A percentile compares a stretch with the other conserved stretches of the same genome.
These are phyloP conservation scores for Dromaius novaehollandiae DNA, from an alignment of 2,113 vertebrate species.

Conservation along the genomic window DNA sequence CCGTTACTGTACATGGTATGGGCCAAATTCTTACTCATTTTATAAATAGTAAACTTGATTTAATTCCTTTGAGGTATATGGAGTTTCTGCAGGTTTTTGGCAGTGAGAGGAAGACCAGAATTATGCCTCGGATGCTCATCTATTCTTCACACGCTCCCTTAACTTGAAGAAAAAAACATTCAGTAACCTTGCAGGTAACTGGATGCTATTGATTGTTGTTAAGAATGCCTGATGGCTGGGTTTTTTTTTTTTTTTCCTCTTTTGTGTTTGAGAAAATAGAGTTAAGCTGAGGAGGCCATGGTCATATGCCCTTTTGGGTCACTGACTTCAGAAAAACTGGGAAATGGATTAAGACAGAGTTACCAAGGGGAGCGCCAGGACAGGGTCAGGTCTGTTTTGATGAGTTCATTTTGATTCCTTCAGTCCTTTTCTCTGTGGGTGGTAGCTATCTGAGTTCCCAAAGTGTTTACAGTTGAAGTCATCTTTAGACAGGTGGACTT, in stretches of 20 bases:
- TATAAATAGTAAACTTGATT: background rate
- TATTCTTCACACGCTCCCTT: background rate
- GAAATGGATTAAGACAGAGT: background rate
- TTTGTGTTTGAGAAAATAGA: background rate
- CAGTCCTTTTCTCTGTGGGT: conserved; percentile 32
- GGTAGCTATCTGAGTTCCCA: background rate
- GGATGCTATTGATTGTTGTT: background rate
- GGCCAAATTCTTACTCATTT: background rate
- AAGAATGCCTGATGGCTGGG: background rate
- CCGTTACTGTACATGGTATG: background rate
- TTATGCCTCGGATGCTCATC: background rate
- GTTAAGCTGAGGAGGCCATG: background rate
- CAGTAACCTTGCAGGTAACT: background rate
- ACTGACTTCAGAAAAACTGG: background rate
- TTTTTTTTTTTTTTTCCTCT: background rate
- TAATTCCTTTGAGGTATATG: background rate
- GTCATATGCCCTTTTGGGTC: background rate
- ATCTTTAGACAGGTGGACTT: conserved; percentile 51
- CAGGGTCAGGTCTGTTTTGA: conserved; percentile 32
- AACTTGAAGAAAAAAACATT: background rate
- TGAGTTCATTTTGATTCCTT: conserved; percentile 16
- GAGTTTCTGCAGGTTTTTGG: background rate
- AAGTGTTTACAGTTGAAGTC: conserved; percentile 27
- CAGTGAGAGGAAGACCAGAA: background rate
- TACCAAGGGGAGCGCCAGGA: background rate